Evolutionary conservation across 2,888 invertebrate species (phyloP).

Genomic region (Heliconius charithonia): DNA sequence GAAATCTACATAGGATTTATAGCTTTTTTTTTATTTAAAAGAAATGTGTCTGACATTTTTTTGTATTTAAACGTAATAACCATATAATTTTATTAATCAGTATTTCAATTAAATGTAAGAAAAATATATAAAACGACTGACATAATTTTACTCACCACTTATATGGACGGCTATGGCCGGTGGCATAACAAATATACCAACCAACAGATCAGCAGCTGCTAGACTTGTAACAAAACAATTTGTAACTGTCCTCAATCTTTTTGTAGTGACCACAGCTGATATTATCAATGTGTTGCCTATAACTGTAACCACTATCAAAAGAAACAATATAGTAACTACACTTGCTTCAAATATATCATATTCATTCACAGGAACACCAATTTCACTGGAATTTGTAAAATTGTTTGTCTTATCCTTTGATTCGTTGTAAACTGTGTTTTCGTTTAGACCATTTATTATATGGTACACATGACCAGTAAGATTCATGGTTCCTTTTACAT

Average conservation of each 20-base stretch:
- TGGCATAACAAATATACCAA: constrained; percentile 97
- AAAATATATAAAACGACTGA: too few species aligned
- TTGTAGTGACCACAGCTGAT: constrained; percentile 93
- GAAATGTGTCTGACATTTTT: too few species aligned
- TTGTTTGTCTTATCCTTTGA: constrained; percentile 48
- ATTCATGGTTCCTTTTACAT: constrained; percentile 63
- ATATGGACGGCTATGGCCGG: constrained; percentile 95
- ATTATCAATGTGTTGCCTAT: constrained; percentile 96
- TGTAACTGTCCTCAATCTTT: constrained; percentile 94
- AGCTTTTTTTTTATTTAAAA: too few species aligned
- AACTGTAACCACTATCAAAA: constrained; percentile 88
- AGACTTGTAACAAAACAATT: constrained; percentile 98
- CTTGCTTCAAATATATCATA: constrained; percentile 82
- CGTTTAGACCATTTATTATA: constrained; percentile 55
- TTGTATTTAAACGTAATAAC: too few species aligned
- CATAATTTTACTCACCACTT: constrained; percentile 85
- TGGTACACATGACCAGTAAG: constrained; percentile 63
- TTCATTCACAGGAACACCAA: constrained; percentile 52
- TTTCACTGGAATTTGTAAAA: constrained; percentile 47
- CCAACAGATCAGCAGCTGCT: constrained; percentile 95
- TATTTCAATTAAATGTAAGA: too few species aligned
- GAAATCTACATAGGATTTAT: too few species aligned
- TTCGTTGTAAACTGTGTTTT: constrained; percentile 43
- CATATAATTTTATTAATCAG: too few species aligned
- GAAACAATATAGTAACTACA: constrained; percentile 85